Percentiles rank a stretch among this genome's conserved stretches.
phyloP scores from a whole-genome alignment of 2,888 invertebrate genomes.

The Rhyacophila evoluta region DNA sequence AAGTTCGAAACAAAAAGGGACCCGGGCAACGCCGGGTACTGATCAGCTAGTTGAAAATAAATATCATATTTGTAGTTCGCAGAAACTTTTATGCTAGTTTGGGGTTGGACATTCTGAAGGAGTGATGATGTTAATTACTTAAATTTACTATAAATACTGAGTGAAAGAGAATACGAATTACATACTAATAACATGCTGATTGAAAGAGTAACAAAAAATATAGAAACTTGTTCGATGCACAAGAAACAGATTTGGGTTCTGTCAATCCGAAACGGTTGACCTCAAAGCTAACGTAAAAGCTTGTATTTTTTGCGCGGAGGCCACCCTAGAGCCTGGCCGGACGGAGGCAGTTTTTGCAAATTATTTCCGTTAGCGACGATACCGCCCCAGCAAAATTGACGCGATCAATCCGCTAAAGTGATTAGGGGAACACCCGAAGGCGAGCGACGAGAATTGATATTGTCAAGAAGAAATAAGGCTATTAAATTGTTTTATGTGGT shows the following conservation, averaged over 20 bases:
- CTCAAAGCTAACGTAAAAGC: background rate
- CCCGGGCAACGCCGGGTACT: no score
- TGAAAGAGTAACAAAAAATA: no score
- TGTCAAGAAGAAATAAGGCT: background rate
- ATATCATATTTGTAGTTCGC: no score
- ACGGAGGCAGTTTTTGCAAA: conserved; percentile 28
- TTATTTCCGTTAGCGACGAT: conserved; percentile 32
- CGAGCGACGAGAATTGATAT: conserved; percentile 4
- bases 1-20: no score
- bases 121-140: no score
- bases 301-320: background rate
- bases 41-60: no score
- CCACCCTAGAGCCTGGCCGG: conserved; percentile 6
- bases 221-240: background rate
- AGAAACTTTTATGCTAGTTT: no score
- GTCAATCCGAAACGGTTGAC: background rate
- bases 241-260: background rate
- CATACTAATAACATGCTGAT: no score
- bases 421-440: conserved; percentile 15
- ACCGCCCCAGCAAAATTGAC: conserved; percentile 11
- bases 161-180: no score
- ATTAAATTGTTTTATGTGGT: conserved; percentile 26
- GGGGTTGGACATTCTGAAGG: no score
- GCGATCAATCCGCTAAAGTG: conserved; percentile 22
- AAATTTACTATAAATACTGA: no score